Base-by-base conservation (phyloP, 2,888 invertebrate species). In the Globia sparganii region DNA sequence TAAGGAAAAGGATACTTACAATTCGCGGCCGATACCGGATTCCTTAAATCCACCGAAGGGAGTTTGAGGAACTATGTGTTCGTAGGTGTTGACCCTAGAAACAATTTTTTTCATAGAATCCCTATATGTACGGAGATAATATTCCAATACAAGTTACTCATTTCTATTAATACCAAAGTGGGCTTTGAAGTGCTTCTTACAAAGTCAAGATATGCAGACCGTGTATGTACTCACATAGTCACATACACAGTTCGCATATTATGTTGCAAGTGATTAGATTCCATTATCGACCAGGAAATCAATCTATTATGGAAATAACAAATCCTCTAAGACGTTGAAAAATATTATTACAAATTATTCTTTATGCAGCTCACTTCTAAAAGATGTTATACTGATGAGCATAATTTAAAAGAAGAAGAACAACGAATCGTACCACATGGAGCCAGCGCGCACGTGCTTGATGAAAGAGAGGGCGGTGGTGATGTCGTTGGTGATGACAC, bases 31-130 rank as follows among this genome's bases (percentile, higher is more conserved):
- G 88, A 98, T 97, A 71, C 99, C 99, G 46, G 99, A 99, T 90
- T 98, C 97, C 92, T 98, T 99, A 94, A 97, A 99, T 62, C 99
- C 99, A 73, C 99, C 99, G 92, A 99, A 99, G 25, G 99, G 99
- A 62, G 98, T 98, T 92, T 99, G 98, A 2, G 98, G 96, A 21
- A 97, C 93, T 4, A 98, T 97, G 70, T 97, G 97, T 89, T 98
- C 97, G 89, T 98, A 98, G 70, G 97, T 97, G 93, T 98, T 98
- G 8, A 98, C 97, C 98, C 98, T 96, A 87, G 37, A 91, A 91
- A 69, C 2, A 37, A n/a, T 58, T 73, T 58, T 58, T 25, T 75
- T 71, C 28, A 71, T 31, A 56, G 11, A 40, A 31, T 13, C 15
- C n/a, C 5, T 4, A 25, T 18, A 56, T 13, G 18, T 59, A 28